phyloP scores from a whole-genome alignment of 1,140 invertebrate species.

The Aporrectodea caliginosa region DNA sequence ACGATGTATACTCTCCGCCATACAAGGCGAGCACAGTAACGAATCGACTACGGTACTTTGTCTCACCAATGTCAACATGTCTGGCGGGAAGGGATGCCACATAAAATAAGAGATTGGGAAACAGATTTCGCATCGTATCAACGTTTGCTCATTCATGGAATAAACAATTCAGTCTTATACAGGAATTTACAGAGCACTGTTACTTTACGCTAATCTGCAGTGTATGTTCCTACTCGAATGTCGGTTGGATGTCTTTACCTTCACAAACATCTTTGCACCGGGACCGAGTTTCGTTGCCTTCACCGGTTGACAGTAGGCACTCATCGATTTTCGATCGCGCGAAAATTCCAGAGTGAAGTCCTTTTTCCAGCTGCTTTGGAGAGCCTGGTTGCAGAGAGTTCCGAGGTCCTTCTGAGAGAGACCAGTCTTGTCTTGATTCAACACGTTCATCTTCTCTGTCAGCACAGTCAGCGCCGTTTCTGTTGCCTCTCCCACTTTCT shows the following conservation, averaged over 20 bases:
- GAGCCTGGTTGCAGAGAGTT: constrained; percentile 85
- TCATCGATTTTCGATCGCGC: constrained; percentile 99
- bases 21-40: too few species aligned
- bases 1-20: too few species aligned
- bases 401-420: constrained; percentile 85
- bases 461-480: constrained; percentile 97
- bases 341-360: constrained; percentile 99
- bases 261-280: constrained; percentile 93
- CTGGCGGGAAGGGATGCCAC: too few species aligned
- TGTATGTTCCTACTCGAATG: too few species aligned
- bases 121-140: too few species aligned
- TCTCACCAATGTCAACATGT: too few species aligned
- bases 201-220: too few species aligned
- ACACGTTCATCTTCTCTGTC: constrained; percentile 95
- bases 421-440: constrained; percentile 77
- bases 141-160: too few species aligned
- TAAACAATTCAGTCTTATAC: too few species aligned
- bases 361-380: constrained; percentile 51
- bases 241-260: constrained; percentile 57
- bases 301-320: constrained; percentile 86
- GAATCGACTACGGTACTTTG: too few species aligned
- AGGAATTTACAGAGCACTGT: too few species aligned
- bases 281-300: constrained; percentile 74
- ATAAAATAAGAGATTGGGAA: too few species aligned
- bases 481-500: constrained; percentile 95